Evolutionary conservation across 2,113 vertebrate species (phyloP).

Genomic region (Crypturellus undulatus): DNA sequence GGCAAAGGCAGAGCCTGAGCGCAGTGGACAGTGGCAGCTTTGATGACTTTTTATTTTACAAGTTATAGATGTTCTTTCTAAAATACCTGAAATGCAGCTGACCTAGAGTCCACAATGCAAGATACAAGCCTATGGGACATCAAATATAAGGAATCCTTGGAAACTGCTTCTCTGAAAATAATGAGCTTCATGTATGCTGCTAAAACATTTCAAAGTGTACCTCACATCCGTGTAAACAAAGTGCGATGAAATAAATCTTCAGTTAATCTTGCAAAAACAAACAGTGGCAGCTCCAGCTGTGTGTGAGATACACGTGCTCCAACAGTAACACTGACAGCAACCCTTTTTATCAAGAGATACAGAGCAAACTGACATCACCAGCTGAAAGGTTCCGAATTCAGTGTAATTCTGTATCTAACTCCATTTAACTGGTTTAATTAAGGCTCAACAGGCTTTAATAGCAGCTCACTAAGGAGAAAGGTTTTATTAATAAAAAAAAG

Average conservation of each 20-base stretch:
- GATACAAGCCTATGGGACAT: background rate
- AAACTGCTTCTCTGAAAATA: background rate
- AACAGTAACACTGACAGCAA: background rate
- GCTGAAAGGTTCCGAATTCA: background rate
- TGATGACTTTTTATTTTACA: background rate
- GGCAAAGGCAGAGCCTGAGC: background rate
- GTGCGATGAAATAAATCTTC: constrained; percentile 45
- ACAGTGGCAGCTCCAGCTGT: background rate
- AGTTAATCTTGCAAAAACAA: background rate
- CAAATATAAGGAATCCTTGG: background rate
- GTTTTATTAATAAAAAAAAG: background rate
- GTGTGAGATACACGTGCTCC: background rate
- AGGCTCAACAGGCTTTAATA: background rate
- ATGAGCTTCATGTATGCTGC: background rate
- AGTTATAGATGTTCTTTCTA: constrained; percentile 4
- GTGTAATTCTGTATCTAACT: background rate
- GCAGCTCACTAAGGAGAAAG: background rate
- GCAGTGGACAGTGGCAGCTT: constrained; percentile 11
- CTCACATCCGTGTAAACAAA: constrained; percentile 5
- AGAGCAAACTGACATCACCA: background rate
- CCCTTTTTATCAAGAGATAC: background rate
- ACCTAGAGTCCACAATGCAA: background rate
- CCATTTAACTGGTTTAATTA: background rate
- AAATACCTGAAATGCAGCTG: constrained; percentile 10
- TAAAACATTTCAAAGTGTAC: background rate